Evolutionary conservation across 2,113 vertebrate species (phyloP).

Genomic region (Calonectris borealis): DNA sequence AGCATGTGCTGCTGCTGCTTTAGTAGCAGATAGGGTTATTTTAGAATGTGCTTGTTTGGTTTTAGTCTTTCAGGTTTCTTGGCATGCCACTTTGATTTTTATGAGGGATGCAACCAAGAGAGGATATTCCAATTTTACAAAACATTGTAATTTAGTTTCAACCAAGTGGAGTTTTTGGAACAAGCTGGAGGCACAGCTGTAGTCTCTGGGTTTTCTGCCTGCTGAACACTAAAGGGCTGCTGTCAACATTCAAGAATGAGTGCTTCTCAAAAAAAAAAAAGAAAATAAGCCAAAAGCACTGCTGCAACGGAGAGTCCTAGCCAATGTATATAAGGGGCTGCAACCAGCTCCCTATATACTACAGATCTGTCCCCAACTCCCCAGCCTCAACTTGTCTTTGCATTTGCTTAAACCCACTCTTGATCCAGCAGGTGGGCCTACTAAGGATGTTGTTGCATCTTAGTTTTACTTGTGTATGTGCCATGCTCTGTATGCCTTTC

Average conservation of each 20-base stretch:
- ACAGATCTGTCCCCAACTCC: neutral
- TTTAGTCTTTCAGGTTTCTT: conserved; percentile 24
- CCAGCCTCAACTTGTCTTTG: neutral
- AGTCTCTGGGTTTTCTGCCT: conserved; percentile 30
- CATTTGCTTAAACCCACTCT: neutral
- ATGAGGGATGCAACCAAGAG: neutral
- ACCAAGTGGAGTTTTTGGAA: conserved; percentile 30
- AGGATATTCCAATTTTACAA: conserved; percentile 30
- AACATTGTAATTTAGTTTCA: conserved; percentile 38
- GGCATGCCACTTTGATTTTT: neutral
- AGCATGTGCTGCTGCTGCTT: conserved; percentile 6
- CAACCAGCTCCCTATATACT: neutral
- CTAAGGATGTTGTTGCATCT: neutral
- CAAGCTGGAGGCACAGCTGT: conserved; percentile 41
- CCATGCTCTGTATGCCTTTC: neutral
- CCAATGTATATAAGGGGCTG: neutral
- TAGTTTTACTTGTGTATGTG: neutral
- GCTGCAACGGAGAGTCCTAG: neutral
- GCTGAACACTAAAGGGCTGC: neutral
- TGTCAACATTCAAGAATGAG: neutral
- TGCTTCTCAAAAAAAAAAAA: neutral
- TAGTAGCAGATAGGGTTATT: neutral
- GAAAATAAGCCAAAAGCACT: neutral
- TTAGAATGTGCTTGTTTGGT: conserved; percentile 22
- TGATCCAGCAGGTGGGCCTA: neutral